Evolutionary conservation across 2,797 vertebrate genomes (phyloP).

Genomic region (Epinephelus malabaricus): DNA sequence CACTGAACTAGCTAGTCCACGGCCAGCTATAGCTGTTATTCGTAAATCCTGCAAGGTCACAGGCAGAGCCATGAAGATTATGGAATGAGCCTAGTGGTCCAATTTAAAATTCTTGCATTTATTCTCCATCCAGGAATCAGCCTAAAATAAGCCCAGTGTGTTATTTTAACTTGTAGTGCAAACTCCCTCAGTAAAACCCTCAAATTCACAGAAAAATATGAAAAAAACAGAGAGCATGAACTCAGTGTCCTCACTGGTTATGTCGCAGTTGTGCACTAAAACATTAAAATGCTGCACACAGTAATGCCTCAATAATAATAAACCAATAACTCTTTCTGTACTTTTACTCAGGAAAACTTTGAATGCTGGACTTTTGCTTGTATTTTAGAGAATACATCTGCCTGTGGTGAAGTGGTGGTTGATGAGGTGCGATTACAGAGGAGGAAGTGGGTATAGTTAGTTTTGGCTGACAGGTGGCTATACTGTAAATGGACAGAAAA

Average conservation of each 20-base stretch:
- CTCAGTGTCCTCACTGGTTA: neutral
- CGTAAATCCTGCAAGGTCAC: neutral
- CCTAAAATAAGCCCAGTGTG: neutral
- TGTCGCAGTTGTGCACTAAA: neutral
- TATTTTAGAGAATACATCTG: neutral
- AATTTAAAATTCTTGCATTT: neutral
- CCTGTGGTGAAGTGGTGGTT: too few species aligned
- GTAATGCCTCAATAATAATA: neutral
- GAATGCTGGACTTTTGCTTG: neutral
- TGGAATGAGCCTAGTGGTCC: neutral
- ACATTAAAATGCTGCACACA: constrained; percentile 1
- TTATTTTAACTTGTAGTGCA: neutral
- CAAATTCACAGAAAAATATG: neutral
- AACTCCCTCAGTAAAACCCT: neutral
- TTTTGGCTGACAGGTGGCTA: too few species aligned
- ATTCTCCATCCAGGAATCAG: neutral
- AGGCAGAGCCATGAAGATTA: neutral
- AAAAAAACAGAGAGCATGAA: neutral
- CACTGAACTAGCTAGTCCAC: too few species aligned
- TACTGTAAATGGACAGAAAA: too few species aligned
- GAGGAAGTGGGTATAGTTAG: too few species aligned
- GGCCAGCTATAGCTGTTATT: neutral
- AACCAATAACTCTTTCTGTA: neutral
- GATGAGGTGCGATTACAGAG: too few species aligned
- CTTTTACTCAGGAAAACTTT: neutral